A percentile compares a stretch with the other conserved stretches of the same genome.
Evolutionary conservation across 2,113 vertebrate genomes (phyloP).

Genomic region (Dromiciops gliroides): DNA sequence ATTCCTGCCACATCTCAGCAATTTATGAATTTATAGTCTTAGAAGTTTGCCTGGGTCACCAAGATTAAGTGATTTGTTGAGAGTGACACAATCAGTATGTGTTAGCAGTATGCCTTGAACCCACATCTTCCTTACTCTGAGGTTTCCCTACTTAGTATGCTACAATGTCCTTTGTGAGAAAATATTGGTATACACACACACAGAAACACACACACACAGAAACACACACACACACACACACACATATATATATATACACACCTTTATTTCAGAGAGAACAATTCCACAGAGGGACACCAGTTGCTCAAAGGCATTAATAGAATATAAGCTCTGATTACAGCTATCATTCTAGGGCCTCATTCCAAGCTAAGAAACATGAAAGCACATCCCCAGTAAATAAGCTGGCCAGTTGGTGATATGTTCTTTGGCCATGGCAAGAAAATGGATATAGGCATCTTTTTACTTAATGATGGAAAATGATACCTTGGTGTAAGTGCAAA

Average conservation of each 20-base stretch:
- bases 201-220: too few relatives aligned
- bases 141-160: neutral
- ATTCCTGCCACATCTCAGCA: neutral
- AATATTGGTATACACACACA: too few relatives aligned
- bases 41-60: neutral
- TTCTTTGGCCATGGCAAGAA: neutral
- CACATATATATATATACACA: too few relatives aligned
- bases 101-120: neutral
- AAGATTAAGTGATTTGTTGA: neutral
- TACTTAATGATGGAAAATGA: neutral
- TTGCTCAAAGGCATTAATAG: neutral
- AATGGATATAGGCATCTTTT: conserved; percentile 23
- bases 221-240: too few relatives aligned
- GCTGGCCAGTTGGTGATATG: neutral
- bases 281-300: neutral
- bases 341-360: neutral
- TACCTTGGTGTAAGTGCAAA: neutral
- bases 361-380: neutral
- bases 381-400: neutral
- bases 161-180: neutral
- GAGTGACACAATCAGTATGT: neutral
- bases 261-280: neutral
- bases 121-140: neutral
- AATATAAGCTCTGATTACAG: neutral
- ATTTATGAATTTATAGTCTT: neutral